Percentiles rank a stretch among this genome's conserved stretches.
These are phyloP conservation scores for Gymnoscopelus braueri DNA, from an alignment of 2,797 vertebrate genomes.

Conservation along the genomic window DNA sequence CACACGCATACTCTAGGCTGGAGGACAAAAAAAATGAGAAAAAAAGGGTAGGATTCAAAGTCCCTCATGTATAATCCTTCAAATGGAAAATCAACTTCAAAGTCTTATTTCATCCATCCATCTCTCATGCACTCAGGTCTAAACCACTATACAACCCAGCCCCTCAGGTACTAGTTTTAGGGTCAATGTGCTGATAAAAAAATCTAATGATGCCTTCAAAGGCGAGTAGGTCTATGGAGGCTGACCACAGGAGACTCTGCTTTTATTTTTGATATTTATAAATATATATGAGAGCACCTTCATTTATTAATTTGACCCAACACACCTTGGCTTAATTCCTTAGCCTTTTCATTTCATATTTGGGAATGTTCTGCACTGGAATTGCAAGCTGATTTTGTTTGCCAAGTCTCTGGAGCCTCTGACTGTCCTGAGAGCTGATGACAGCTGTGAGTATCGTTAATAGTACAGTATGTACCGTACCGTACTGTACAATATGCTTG, in stretches of 20 bases:
- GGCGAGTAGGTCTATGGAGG: constrained; percentile 75
- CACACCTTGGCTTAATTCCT: constrained; percentile 71
- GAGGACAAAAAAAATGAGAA: constrained; percentile 57
- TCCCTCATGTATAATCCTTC: constrained; percentile 83
- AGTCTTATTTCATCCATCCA: constrained; percentile 84
- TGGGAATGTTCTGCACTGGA: constrained; percentile 48
- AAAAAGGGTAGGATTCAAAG: constrained; percentile 80
- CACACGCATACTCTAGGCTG: constrained; percentile 69
- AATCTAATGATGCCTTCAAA: constrained; percentile 87
- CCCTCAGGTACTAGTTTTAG: constrained; percentile 83
- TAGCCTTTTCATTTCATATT: constrained; percentile 70
- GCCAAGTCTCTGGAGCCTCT: constrained; percentile 48
- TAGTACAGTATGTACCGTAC: background rate
- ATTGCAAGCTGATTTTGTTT: constrained; percentile 65
- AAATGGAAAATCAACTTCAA: constrained; percentile 85
- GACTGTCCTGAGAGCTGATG: constrained; percentile 43
- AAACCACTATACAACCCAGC: constrained; percentile 69
- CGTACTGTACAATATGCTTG: too few species aligned
- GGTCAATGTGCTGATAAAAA: constrained; percentile 82
- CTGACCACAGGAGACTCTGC: constrained; percentile 80
- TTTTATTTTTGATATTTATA: constrained; percentile 70
- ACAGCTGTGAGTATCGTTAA: constrained; percentile 37
- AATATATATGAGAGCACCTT: constrained; percentile 69
- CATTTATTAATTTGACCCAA: constrained; percentile 77
- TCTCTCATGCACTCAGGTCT: constrained; percentile 70